phyloP scores from a whole-genome alignment of 92 coral and sea anemone genomes.

The Palythoa grandiflora region DNA sequence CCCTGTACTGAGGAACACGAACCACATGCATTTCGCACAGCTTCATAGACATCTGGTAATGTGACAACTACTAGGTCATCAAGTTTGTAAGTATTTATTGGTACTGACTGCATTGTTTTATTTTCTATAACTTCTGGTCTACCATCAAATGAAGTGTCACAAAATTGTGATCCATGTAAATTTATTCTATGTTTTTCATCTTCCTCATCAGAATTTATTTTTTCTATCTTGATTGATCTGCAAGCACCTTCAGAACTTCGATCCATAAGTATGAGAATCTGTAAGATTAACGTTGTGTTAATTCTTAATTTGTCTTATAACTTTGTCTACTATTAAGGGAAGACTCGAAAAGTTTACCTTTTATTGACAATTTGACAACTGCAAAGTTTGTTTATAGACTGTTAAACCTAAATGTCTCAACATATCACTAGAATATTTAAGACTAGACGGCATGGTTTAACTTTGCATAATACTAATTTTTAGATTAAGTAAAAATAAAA shows the following conservation, averaged over 20 bases:
- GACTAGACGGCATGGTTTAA: no score
- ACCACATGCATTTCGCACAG: conserved; percentile 68
- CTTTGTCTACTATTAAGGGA: no score
- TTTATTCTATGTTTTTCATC: background rate
- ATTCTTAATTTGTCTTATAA: no score
- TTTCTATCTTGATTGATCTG: conserved; percentile 23
- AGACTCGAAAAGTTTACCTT: no score
- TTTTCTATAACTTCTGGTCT: conserved; percentile 1
- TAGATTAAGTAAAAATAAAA: background rate
- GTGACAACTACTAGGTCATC: conserved; percentile 48
- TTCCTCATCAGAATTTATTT: conserved; percentile 21
- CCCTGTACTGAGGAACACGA: conserved; percentile 63
- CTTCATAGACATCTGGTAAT: conserved; percentile 73
- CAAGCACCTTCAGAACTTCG: background rate
- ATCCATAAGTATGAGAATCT: conserved; percentile 24
- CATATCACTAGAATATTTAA: no score
- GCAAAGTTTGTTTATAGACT: no score
- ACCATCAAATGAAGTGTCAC: background rate
- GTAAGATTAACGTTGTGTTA: background rate
- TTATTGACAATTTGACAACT: no score
- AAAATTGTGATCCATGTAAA: background rate
- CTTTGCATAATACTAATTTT: no score
- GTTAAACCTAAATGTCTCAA: no score
- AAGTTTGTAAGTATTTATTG: conserved; percentile 35
- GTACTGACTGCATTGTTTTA: background rate